Conservation (phyloP, 2,113 vertebrate species). For the Neofelis nebulosa region DNA sequence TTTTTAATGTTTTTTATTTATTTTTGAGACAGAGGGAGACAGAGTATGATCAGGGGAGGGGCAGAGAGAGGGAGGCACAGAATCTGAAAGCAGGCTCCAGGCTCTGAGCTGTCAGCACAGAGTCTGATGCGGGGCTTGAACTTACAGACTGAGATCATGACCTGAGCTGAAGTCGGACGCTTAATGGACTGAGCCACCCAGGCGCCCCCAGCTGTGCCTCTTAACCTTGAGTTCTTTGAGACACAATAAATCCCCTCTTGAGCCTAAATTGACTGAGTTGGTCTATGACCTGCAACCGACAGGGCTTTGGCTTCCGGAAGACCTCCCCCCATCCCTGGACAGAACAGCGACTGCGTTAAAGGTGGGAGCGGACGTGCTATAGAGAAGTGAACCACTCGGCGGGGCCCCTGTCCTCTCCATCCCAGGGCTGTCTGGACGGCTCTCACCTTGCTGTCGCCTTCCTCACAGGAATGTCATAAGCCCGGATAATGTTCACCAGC, state of each 20-base stretch:
- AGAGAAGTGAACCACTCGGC: rapidly evolving
- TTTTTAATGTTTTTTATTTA: too few relatives aligned
- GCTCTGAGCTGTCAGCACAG: too few relatives aligned
- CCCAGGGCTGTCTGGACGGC: too few relatives aligned
- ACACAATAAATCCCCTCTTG: background rate
- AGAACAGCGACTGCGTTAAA: too few relatives aligned
- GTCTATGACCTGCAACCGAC: background rate
- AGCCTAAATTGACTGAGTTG: background rate
- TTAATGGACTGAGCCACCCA: too few relatives aligned
- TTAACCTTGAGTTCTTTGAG: background rate
- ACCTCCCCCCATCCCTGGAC: rapidly evolving
- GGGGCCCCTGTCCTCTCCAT: rapidly evolving
- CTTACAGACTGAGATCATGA: too few relatives aligned
- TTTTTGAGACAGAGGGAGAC: too few relatives aligned
- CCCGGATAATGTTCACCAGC: slow-evolving; percentile 93
- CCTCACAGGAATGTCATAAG: slow-evolving; percentile 94
- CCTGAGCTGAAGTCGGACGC: too few relatives aligned
- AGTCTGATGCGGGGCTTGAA: too few relatives aligned
- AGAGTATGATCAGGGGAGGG: too few relatives aligned
- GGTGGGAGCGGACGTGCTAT: rapidly evolving
- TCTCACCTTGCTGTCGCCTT: slow-evolving; percentile 87
- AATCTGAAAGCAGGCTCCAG: too few relatives aligned
- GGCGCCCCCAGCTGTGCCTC: background rate
- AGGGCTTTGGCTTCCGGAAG: background rate
- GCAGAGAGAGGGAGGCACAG: too few relatives aligned